Evolutionary conservation across 2,113 vertebrate genomes (phyloP).

Genomic region (Mustelus asterias): DNA sequence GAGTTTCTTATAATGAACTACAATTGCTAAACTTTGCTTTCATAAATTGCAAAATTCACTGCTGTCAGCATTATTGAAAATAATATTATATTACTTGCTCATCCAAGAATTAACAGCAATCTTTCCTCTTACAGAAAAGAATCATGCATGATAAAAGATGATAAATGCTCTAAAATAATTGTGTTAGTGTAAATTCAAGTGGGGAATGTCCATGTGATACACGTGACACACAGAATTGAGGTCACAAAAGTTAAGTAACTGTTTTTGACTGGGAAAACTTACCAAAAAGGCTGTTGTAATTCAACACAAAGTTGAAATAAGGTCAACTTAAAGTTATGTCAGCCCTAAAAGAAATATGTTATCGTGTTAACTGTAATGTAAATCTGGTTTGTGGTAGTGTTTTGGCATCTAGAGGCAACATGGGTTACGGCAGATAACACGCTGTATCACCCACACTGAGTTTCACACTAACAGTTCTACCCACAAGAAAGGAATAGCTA

Average conservation of each 20-base stretch:
- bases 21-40: not conserved
- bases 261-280: not conserved
- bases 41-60: not conserved
- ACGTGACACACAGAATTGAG: not conserved
- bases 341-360: not conserved
- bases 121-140: not conserved
- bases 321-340: constrained; percentile 8
- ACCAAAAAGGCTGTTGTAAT: not conserved
- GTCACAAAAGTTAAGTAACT: not conserved
- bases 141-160: not conserved
- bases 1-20: not conserved
- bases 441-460: constrained; percentile 29
- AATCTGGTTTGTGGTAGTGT: constrained; percentile 29
- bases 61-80: not conserved
- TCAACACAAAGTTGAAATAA: not conserved
- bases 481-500: constrained; percentile 38
- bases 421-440: constrained; percentile 31
- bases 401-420: constrained; percentile 35
- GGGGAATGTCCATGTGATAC: not conserved
- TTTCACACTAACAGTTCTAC: constrained; percentile 32
- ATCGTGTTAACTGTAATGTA: constrained; percentile 29
- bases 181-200: not conserved
- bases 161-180: not conserved
- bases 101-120: not conserved
- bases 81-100: not conserved